These are phyloP conservation scores for Smittia sp. DNA, from an alignment of 2,888 invertebrate genomes.

Conservation along the genomic window DNA sequence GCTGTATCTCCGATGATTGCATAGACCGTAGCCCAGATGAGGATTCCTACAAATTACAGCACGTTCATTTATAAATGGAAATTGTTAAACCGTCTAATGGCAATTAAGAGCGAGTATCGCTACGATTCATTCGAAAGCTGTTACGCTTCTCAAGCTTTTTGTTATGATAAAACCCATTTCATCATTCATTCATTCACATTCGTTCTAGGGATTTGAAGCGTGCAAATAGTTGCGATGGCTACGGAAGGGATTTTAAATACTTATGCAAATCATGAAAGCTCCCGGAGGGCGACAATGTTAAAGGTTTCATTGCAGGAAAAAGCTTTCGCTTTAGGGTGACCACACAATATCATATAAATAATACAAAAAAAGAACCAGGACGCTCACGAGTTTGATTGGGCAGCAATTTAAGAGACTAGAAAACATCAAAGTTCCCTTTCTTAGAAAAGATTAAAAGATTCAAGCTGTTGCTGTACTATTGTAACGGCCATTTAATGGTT, in stretches of 20 bases:
- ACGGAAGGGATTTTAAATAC: background rate
- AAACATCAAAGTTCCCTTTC: too few relatives aligned
- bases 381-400: too few relatives aligned
- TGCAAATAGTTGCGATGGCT: background rate
- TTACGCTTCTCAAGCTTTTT: background rate
- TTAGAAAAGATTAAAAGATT: too few relatives aligned
- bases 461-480: too few relatives aligned
- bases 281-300: background rate
- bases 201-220: background rate
- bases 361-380: too few relatives aligned
- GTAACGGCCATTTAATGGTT: too few relatives aligned
- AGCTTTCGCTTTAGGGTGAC: too few relatives aligned
- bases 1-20: conserved; percentile 73
- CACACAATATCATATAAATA: too few relatives aligned
- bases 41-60: conserved; percentile 55
- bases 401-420: too few relatives aligned
- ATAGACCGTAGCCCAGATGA: conserved; percentile 75
- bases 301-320: too few relatives aligned
- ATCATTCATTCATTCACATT: conserved; percentile 2
- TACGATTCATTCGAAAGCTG: background rate
- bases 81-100: background rate
- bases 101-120: background rate
- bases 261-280: background rate
- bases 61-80: conserved; percentile 9
- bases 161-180: background rate